These are phyloP conservation scores for Burhinus oedicnemus DNA, from an alignment of 2,113 vertebrate species.

Conservation along the genomic window DNA sequence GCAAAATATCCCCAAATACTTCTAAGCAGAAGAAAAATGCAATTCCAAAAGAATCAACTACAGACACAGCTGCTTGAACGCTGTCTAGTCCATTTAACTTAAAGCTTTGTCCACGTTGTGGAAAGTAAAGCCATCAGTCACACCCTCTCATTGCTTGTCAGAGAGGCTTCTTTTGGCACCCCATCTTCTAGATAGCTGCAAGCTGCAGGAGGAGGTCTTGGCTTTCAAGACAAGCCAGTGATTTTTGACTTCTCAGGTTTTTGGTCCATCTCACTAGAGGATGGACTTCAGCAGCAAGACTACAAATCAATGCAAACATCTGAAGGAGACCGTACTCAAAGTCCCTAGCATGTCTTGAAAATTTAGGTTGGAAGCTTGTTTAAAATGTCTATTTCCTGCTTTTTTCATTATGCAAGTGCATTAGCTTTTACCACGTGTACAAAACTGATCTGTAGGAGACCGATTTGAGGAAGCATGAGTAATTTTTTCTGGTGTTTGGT, in stretches of 20 bases:
- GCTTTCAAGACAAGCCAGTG: not conserved
- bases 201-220: not conserved
- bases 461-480: not conserved
- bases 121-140: not conserved
- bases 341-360: not conserved
- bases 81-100: not conserved
- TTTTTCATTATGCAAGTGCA: not conserved
- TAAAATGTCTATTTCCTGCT: not conserved
- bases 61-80: not conserved
- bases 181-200: not conserved
- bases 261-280: not conserved
- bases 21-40: not conserved
- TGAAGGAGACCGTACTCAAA: not conserved
- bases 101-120: not conserved
- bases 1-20: not conserved
- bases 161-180: not conserved
- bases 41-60: not conserved
- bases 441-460: not conserved
- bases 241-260: not conserved
- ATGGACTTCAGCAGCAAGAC: not conserved
- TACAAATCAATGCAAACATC: not conserved
- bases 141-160: rapidly evolving
- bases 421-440: not conserved
- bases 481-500: not conserved
- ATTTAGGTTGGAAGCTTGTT: not conserved